A percentile compares a stretch with the other conserved stretches of the same genome.
These are phyloP conservation scores for Zaprionus tsacasi DNA, from an alignment of 1,140 invertebrate genomes.

Conservation along the genomic window DNA sequence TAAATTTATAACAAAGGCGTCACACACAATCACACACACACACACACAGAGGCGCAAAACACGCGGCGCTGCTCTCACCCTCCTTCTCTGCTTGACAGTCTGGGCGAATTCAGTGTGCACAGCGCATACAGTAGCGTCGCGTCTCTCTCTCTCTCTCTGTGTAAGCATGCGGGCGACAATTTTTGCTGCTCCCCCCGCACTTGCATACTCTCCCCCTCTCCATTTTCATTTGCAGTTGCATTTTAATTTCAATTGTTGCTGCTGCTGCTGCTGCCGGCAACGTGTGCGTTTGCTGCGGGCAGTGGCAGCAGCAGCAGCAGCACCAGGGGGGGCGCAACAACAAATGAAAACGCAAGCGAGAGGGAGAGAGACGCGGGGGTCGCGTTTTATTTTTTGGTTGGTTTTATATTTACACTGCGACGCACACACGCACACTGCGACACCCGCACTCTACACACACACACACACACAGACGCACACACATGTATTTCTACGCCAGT, in stretches of 20 bases:
- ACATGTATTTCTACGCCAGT: neutral
- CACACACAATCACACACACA: conserved; percentile 14
- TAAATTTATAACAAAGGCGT: conserved; percentile 47
- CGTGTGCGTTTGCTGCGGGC: conserved; percentile 35
- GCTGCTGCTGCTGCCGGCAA: conserved; percentile 20
- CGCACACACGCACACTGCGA: neutral
- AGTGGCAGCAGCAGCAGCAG: conserved; percentile 25
- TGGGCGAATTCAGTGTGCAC: too few species aligned
- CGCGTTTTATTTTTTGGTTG: neutral
- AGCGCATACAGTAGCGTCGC: too few species aligned
- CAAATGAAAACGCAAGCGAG: conserved; percentile 1
- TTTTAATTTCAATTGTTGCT: conserved; percentile 52
- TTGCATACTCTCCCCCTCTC: neutral
- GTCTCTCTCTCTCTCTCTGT: too few species aligned
- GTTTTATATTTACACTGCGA: conserved; percentile 25
- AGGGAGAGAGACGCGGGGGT: conserved; percentile 36
- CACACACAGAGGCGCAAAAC: conserved; percentile 1
- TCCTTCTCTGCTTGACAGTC: neutral
- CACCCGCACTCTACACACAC: conserved; percentile 2
- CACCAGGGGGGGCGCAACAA: conserved; percentile 27
- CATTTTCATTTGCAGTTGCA: conserved; percentile 39
- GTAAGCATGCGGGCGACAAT: conserved; percentile 48
- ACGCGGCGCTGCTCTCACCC: neutral
- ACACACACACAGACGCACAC: conserved; percentile 9
- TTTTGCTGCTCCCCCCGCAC: conserved; percentile 7